phyloP scores from a whole-genome alignment of 1,140 invertebrate species.

The Anastrepha ludens region DNA sequence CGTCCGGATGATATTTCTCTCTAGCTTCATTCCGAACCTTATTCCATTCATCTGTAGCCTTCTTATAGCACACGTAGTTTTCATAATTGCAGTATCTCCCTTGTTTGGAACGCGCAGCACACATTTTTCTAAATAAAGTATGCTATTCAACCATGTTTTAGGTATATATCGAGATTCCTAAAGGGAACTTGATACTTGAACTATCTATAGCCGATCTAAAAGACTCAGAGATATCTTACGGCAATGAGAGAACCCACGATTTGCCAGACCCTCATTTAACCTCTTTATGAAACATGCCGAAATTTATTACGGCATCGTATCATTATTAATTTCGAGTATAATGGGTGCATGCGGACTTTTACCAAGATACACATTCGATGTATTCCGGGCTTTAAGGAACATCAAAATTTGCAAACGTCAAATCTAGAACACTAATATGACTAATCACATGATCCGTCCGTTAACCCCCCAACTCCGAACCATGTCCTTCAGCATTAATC shows the following conservation, averaged over 20 bases:
- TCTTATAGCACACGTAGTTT: not conserved
- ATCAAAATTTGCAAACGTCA: not conserved
- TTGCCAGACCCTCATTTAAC: not conserved
- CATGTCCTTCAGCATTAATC: not conserved
- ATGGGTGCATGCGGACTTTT: not conserved
- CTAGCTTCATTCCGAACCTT: not conserved
- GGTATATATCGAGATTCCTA: not conserved
- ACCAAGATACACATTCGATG: not conserved
- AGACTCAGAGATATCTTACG: not conserved
- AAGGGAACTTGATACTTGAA: not conserved
- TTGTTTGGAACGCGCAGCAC: not conserved
- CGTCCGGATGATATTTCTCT: not conserved
- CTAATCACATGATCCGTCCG: not conserved
- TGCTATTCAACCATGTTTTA: not conserved
- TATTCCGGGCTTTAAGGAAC: not conserved
- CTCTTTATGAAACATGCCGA: not conserved
- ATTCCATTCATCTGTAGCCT: not conserved
- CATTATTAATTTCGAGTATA: not conserved
- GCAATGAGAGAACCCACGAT: not conserved
- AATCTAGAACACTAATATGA: not conserved
- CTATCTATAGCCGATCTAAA: not conserved
- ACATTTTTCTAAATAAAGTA: not conserved
- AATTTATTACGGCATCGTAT: not conserved
- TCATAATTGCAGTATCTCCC: not conserved
- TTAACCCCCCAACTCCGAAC: no score